A percentile compares a stretch with the other conserved stretches of the same genome.
Conservation (phyloP, 1,140 invertebrate species). For the Episyrphus balteatus region DNA sequence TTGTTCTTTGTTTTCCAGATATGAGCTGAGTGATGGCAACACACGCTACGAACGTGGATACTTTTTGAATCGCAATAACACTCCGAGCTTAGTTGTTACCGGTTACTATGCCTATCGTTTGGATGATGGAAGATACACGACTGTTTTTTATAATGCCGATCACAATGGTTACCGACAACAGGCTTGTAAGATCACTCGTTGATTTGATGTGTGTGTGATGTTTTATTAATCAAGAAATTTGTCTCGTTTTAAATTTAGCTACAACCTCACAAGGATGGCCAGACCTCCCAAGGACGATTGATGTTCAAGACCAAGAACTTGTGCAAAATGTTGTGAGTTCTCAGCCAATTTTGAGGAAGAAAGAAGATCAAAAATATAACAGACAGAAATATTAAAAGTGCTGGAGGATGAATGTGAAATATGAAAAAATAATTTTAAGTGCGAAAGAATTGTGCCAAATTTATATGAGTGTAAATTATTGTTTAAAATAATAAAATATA, state of each 20-base stretch:
- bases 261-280: conserved; percentile 29
- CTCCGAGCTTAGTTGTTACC: conserved; percentile 28
- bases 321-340: too few species aligned
- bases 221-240: not conserved
- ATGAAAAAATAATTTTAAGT: too few species aligned
- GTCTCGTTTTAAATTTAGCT: conserved; percentile 9
- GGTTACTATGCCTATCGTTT: conserved; percentile 32
- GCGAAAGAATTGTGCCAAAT: too few species aligned
- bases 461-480: too few species aligned
- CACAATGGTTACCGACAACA: conserved; percentile 31
- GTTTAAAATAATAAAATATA: too few species aligned
- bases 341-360: too few species aligned
- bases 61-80: conserved; percentile 19
- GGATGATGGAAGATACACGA: conserved; percentile 24
- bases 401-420: too few species aligned
- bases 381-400: too few species aligned
- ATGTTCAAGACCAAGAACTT: conserved; percentile 12
- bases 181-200: conserved; percentile 24
- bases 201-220: not conserved
- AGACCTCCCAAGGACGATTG: conserved; percentile 30
- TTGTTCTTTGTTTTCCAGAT: conserved; percentile 31
- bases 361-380: too few species aligned
- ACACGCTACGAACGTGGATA: conserved; percentile 31
- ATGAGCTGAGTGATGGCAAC: conserved; percentile 26
- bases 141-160: conserved; percentile 34